Conservation (phyloP, 2,113 vertebrate genomes). For the Nettapus auritus region DNA sequence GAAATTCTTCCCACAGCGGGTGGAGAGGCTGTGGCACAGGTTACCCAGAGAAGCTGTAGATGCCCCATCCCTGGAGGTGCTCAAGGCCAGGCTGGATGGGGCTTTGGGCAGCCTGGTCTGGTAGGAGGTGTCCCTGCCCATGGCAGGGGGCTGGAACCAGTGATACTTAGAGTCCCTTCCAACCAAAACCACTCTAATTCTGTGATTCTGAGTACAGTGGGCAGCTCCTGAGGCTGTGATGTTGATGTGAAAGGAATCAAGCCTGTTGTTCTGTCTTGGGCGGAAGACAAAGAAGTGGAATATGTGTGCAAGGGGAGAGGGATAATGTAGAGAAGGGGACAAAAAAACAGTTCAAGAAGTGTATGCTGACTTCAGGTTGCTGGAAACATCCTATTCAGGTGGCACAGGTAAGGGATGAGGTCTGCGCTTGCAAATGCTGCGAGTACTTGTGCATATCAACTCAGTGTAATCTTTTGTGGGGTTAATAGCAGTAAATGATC, state of each 20-base stretch:
- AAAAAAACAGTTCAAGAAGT: not conserved
- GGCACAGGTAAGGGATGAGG: not conserved
- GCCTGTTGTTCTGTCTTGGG: not conserved
- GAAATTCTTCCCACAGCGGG: too few relatives aligned
- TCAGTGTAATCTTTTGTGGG: slow-evolving; percentile 64
- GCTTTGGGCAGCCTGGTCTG: too few relatives aligned
- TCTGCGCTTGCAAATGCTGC: slow-evolving; percentile 5
- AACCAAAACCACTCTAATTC: too few relatives aligned
- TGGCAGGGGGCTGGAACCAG: too few relatives aligned
- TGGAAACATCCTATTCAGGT: not conserved
- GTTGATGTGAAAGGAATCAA: not conserved
- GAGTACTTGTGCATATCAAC: slow-evolving; percentile 22
- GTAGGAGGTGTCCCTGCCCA: too few relatives aligned
- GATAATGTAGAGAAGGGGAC: not conserved
- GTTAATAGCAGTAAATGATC: slow-evolving; percentile 76
- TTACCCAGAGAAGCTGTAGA: too few relatives aligned
- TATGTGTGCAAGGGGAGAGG: not conserved
- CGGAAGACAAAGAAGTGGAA: not conserved
- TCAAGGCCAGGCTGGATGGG: too few relatives aligned
- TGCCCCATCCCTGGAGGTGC: too few relatives aligned
- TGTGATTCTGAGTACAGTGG: not conserved
- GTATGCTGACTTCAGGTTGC: not conserved
- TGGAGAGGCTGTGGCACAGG: too few relatives aligned
- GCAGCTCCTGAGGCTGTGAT: not conserved
- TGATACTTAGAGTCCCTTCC: too few relatives aligned